These are phyloP conservation scores for Plusia festucae DNA, from an alignment of 2,888 invertebrate species.

Conservation along the genomic window DNA sequence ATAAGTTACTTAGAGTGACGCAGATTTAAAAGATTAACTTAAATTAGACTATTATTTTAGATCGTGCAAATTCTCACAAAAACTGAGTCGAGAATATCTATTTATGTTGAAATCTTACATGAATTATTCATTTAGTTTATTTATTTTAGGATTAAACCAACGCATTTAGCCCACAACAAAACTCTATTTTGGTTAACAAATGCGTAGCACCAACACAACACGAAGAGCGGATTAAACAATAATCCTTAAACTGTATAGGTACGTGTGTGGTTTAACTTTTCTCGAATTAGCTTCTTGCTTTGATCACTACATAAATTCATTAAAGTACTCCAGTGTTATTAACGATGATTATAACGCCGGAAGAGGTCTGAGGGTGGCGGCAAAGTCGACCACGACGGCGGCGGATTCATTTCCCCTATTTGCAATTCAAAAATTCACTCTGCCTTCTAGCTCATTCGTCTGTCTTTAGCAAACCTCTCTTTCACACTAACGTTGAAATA, in stretches of 20 bases:
- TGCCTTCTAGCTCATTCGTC: conserved; percentile 71
- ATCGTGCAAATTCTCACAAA: no score
- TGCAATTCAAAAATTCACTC: conserved; percentile 88
- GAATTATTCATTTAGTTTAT: conserved; percentile 43
- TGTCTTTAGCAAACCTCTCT: conserved; percentile 65
- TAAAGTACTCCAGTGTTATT: conserved; percentile 84
- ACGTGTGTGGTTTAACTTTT: conserved; percentile 38
- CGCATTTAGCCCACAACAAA: conserved; percentile 53
- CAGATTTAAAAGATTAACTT: conserved; percentile 22
- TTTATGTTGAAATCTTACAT: not conserved
- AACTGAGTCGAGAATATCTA: no score
- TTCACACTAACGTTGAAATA: conserved; percentile 57
- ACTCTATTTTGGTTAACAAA: conserved; percentile 66
- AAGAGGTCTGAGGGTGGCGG: conserved; percentile 75
- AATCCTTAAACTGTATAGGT: conserved; percentile 33
- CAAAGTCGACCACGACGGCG: conserved; percentile 71
- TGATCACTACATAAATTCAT: conserved; percentile 84
- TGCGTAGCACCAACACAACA: conserved; percentile 49
- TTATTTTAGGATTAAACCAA: conserved; percentile 26
- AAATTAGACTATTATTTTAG: no score
- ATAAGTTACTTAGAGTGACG: conserved; percentile 22
- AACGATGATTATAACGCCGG: conserved; percentile 84
- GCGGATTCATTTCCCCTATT: conserved; percentile 86
- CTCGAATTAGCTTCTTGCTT: conserved; percentile 74
- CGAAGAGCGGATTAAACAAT: conserved; percentile 54